Conservation (phyloP, 2,797 vertebrate genomes). For the Chloroceryle inda region DNA sequence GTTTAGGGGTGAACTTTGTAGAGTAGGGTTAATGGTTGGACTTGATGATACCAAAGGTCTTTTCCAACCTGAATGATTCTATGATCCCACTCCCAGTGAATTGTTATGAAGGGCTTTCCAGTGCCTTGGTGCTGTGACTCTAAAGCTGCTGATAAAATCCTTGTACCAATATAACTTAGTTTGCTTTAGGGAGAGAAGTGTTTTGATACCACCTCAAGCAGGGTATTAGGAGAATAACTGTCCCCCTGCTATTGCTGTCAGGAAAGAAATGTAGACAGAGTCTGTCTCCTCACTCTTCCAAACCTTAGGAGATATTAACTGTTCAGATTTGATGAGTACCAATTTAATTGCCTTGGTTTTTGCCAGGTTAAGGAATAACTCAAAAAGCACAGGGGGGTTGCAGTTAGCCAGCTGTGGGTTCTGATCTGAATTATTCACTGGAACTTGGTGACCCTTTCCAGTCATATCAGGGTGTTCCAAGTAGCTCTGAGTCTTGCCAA, state of each 20-base stretch:
- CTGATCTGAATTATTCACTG: background rate
- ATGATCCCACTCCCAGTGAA: too few species aligned
- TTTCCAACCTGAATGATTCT: too few species aligned
- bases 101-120: background rate
- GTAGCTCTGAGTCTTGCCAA: background rate
- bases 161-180: background rate
- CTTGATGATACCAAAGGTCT: too few species aligned
- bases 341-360: background rate
- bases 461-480: background rate
- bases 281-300: background rate
- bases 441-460: conserved; percentile 5
- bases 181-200: background rate
- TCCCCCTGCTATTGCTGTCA: background rate
- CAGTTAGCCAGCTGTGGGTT: background rate
- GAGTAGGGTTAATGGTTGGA: too few species aligned
- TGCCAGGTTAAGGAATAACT: background rate
- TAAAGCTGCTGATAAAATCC: background rate
- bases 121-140: background rate
- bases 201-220: background rate
- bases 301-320: background rate
- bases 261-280: background rate
- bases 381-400: background rate
- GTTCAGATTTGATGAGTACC: background rate
- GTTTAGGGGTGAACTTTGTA: too few species aligned
- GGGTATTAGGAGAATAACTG: background rate